Conservation (phyloP, 1,140 invertebrate species). For the Ganaspis sp. region DNA sequence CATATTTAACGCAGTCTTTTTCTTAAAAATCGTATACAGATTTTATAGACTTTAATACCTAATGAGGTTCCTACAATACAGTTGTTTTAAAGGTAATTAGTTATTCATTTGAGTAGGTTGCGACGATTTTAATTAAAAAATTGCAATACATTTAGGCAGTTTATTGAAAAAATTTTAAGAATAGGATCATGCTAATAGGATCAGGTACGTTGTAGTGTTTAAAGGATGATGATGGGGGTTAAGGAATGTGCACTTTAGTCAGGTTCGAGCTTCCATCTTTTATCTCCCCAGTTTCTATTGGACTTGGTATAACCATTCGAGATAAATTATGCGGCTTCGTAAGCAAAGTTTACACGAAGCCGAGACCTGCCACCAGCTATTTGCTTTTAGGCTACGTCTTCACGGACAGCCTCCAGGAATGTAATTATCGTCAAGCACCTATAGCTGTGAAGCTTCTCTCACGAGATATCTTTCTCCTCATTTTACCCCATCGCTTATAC, state of each 20-base stretch:
- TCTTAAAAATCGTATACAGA: too few species aligned
- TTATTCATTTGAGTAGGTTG: too few species aligned
- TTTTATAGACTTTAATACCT: too few species aligned
- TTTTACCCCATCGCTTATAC: slow-evolving; percentile 12
- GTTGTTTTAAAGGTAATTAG: too few species aligned
- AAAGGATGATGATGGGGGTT: background rate
- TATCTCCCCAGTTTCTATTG: background rate
- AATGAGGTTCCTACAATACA: too few species aligned
- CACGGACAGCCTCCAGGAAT: slow-evolving; percentile 21
- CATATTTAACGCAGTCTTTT: too few species aligned
- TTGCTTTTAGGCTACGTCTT: slow-evolving; percentile 19
- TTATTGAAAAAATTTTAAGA: too few species aligned
- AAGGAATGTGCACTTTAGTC: background rate
- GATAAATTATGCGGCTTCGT: slow-evolving; percentile 21
- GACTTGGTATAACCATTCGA: slow-evolving; percentile 9
- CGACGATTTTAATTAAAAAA: too few species aligned
- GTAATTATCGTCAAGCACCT: slow-evolving; percentile 18
- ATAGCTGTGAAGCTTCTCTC: background rate
- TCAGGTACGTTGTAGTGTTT: background rate
- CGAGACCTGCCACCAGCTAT: slow-evolving; percentile 10
- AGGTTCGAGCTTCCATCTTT: slow-evolving; percentile 13
- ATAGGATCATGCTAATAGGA: background rate
- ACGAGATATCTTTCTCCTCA: background rate
- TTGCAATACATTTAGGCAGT: too few species aligned
- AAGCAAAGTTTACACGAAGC: slow-evolving; percentile 24